phyloP scores from a whole-genome alignment of 2,797 vertebrate genomes.

The Enteromius mattozi region DNA sequence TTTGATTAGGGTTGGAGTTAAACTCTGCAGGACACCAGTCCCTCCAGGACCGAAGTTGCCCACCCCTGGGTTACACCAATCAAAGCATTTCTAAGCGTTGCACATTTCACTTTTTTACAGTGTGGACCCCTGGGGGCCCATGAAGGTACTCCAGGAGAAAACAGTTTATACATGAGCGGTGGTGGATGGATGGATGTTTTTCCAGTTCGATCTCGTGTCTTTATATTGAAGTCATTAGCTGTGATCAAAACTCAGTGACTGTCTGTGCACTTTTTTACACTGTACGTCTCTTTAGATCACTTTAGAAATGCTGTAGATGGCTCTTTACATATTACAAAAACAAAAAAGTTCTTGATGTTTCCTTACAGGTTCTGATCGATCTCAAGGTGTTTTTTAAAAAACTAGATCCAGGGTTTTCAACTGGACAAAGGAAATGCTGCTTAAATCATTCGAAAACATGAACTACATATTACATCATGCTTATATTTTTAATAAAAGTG shows the following conservation, averaged over 20 bases:
- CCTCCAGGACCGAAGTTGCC: no score
- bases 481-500: neutral
- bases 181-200: neutral
- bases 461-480: neutral
- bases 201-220: neutral
- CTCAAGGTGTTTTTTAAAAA: neutral
- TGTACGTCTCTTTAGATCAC: neutral
- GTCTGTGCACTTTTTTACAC: neutral
- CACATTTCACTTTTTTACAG: conserved; percentile 15
- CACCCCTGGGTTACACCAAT: conserved; percentile 1
- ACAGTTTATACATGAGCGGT: neutral
- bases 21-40: no score
- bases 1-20: no score
- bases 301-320: neutral
- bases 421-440: neutral
- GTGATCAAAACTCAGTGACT: conserved; percentile 22
- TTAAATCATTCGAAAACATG: neutral
- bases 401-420: neutral
- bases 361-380: neutral
- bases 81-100: neutral
- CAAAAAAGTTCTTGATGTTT: neutral
- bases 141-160: neutral
- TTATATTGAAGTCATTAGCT: conserved; percentile 18
- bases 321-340: neutral
- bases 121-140: conserved; percentile 19